Evolutionary conservation across 2,113 vertebrate species (phyloP), one percentile per base, ranked within the genome.

Genomic region (Sinosuthora webbiana): DNA sequence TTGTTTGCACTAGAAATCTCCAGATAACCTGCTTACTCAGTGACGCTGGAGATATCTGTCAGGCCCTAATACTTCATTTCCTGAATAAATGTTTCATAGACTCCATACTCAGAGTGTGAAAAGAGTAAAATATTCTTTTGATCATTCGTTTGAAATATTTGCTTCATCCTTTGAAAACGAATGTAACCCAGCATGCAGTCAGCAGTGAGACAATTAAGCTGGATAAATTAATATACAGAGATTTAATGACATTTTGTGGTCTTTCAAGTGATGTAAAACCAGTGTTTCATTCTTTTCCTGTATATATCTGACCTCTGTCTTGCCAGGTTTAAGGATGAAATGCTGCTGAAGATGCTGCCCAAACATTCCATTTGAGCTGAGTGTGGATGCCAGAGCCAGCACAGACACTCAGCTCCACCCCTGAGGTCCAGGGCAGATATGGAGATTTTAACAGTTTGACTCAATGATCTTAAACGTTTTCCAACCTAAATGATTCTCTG

Each of bases 1-100:
- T 69, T 90, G 85, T 93, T 96, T 95, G 88, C 87, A 92, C 92
- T 67, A 41, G 83, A 83, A 95, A 83, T 88, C 88, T 95, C 85
- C 76, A 75, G 88, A 86, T 92, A 96, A 95, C 93, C 83, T 92
- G 88, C 94, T 95, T 80, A 65, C 64, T 80, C 90, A 9, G 79
- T 86, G 90, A 92, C 3, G 0, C 78, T 33, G 4, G 47, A 93
- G 73, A 53, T 55, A 64, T 13, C 93, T 87, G 65, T 81, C 93
- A 87, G 92, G 80, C 65, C 92, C 88, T 89, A 67, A 78, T 75
- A 68, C 68, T 92, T 95, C 83, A 84, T 93, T 97, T 86, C 95
- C 93, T 87, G 71, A 86, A 95, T 93, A 88, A 95, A 96, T 89
- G 68, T 93, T 94, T 95, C 92, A 95, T 39, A 56, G 83, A 4